Conservation (phyloP, 2,113 vertebrate genomes). For the Cisticola juncidis region DNA sequence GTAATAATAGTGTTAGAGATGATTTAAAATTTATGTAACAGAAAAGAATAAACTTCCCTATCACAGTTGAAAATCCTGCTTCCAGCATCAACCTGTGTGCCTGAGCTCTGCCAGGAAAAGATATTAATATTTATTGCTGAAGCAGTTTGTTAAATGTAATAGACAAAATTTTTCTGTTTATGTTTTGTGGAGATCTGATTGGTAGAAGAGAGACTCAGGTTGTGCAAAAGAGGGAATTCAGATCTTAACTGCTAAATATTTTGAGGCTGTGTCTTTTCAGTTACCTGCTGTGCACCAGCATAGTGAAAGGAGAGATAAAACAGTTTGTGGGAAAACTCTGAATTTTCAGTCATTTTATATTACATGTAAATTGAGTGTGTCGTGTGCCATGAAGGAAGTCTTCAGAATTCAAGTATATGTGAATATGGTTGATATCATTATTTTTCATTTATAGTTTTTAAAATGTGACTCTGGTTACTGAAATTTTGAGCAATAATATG, state of each 20-base stretch:
- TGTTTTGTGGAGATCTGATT: neutral
- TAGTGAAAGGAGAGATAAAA: neutral
- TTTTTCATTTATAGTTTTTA: neutral
- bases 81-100: neutral
- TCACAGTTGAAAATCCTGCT: neutral
- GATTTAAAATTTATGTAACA: neutral
- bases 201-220: neutral
- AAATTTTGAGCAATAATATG: neutral
- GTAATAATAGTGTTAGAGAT: neutral
- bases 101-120: neutral
- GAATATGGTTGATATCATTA: neutral
- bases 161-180: neutral
- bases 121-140: neutral
- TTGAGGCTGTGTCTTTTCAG: neutral
- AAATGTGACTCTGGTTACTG: neutral
- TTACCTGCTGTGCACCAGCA: neutral
- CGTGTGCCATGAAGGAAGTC: neutral
- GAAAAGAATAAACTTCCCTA: neutral
- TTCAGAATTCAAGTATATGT: neutral
- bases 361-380: neutral
- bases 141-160: conserved; percentile 4
- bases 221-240: neutral
- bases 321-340: neutral
- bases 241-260: neutral
- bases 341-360: neutral